Base-by-base conservation (phyloP, 2,888 invertebrate species). In the Galerucella nymphaeae region DNA sequence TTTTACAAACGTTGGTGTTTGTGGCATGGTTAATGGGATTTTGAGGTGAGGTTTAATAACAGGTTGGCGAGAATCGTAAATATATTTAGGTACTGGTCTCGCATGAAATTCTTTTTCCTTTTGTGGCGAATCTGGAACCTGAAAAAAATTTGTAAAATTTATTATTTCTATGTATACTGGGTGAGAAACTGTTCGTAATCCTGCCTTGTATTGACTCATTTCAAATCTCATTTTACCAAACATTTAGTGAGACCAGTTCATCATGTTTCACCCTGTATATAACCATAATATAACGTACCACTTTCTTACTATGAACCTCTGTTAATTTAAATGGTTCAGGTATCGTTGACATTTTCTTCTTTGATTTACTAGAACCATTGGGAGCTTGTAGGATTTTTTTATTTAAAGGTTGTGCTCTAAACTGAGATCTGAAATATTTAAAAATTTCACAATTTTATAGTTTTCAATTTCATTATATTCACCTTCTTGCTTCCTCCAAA, bases 301-400 rank as follows among this genome's bases (percentile, higher is more conserved):
- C 30, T 45, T 5, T 14, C 41, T 62, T 62, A 18, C n/a, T 30
- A 3, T 16, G 30, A 30, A 38, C 59, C n/a, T 38, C 88, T 8
- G 91, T 91, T 48, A 92, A 84, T n/a, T 91, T 89, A 77, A 92
- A 93, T 18, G 92, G 92, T 79, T 91, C 89, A 0, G 90, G 89
- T 16, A 89, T 79, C 2, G 93, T 93, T 0, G 83, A 50, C 0
- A 89, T 88, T 79, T 91, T 92, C 69, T 86, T 90, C 0, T 85
- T 50, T 23, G 18, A 57, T 14, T 2, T 66, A 23, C 1, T 20
- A 3, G 14, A 38, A 42, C 87, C 87, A 14, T 88, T 82, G 0
- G 88, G 87, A 2, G 89, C 89, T 75, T 88, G 87, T 48, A 92
- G 84, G 3, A 92, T 89, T 74, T 88, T 89, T 77, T 88, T 88